These are phyloP conservation scores for Coelinius sp. DNA, from an alignment of 2,888 invertebrate species.

Conservation along the genomic window DNA sequence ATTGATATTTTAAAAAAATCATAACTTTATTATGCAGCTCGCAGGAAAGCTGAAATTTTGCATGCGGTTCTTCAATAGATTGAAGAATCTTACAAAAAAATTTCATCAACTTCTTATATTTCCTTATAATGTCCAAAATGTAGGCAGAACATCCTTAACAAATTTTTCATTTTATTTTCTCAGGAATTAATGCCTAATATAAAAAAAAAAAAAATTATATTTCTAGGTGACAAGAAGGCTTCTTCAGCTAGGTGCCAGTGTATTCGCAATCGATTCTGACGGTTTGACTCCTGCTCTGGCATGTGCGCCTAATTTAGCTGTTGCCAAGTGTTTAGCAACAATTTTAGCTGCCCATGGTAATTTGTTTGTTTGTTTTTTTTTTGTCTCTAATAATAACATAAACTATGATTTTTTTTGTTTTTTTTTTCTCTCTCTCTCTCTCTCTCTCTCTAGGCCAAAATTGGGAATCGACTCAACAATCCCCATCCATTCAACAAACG, in stretches of 20 bases:
- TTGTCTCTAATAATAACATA: not conserved
- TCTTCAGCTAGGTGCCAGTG: conserved; percentile 75
- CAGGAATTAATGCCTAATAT: no score
- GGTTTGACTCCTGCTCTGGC: conserved; percentile 77
- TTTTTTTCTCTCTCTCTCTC: not conserved
- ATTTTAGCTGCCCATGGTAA: conserved; percentile 71
- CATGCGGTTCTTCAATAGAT: no score
- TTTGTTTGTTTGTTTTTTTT: not conserved
- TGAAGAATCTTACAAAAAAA: no score
- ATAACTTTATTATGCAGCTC: no score
- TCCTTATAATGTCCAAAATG: no score
- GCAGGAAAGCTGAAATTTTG: no score
- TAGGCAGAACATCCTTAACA: no score
- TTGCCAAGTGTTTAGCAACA: conserved; percentile 76
- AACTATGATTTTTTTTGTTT: not conserved
- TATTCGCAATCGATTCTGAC: conserved; percentile 74
- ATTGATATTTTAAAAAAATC: no score
- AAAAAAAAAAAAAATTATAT: no score
- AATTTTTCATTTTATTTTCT: conserved; percentile 18
- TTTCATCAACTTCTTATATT: no score
- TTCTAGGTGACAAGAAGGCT: conserved; percentile 74
- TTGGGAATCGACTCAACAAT: conserved; percentile 58
- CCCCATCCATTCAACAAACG: conserved; percentile 62
- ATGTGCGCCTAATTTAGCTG: conserved; percentile 75
- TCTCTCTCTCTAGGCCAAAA: conserved; percentile 52